phyloP scores from a whole-genome alignment of 1,140 invertebrate species.

The Streblospio benedicti region DNA sequence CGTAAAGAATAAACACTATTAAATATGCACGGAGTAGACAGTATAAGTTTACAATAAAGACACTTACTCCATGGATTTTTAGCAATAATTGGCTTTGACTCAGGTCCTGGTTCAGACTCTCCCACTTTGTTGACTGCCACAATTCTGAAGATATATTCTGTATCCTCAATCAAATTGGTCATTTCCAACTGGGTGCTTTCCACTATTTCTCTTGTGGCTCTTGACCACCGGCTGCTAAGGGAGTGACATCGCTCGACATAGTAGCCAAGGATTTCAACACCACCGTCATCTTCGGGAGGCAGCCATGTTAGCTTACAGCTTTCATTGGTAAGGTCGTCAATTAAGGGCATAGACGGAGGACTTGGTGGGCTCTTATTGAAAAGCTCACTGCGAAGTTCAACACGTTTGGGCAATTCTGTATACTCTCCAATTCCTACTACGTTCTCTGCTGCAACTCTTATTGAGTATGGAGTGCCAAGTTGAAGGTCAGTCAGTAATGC shows the following conservation, averaged over 20 bases:
- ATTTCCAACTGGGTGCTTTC: slow-evolving; percentile 53
- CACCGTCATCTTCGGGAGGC: slow-evolving; percentile 78
- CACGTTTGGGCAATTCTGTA: slow-evolving; percentile 11
- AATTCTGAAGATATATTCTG: slow-evolving; percentile 86
- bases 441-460: slow-evolving; percentile 94
- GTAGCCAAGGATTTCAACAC: slow-evolving; percentile 76
- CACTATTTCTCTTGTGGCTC: slow-evolving; percentile 60
- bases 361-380: slow-evolving; percentile 82
- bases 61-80: slow-evolving; percentile 80
- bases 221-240: slow-evolving; percentile 45
- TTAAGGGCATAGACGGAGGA: slow-evolving; percentile 83
- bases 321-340: slow-evolving; percentile 81
- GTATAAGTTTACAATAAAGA: not conserved
- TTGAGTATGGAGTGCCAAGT: slow-evolving; percentile 83
- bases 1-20: no score
- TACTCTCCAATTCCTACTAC: slow-evolving; percentile 33
- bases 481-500: slow-evolving; percentile 71
- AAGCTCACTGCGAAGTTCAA: slow-evolving; percentile 1
- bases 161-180: slow-evolving; percentile 68
- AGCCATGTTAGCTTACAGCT: slow-evolving; percentile 75
- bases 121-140: slow-evolving; percentile 90
- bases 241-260: slow-evolving; percentile 68
- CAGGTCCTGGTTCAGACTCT: slow-evolving; percentile 76
- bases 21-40: no score
- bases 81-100: slow-evolving; percentile 74